A percentile compares a stretch with the other conserved stretches of the same genome.
phyloP scores from a whole-genome alignment of 2,888 invertebrate genomes.

The Cryptops parisi region DNA sequence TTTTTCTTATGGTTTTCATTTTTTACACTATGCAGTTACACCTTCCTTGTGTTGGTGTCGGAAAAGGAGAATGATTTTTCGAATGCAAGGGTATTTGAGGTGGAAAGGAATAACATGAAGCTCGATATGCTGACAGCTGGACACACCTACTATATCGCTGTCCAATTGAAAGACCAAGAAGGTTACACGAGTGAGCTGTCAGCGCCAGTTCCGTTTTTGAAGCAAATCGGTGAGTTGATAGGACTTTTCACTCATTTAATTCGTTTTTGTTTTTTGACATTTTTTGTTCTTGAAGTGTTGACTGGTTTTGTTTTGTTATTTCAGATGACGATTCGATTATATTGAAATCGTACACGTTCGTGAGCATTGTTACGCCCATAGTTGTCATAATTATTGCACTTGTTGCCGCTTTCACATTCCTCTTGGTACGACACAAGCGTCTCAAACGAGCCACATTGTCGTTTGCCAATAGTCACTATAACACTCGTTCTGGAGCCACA shows the following conservation, averaged over 20 bases:
- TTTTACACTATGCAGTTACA: slow-evolving; percentile 31
- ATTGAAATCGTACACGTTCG: slow-evolving; percentile 26
- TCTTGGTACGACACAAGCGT: slow-evolving; percentile 51
- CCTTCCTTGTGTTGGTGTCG: slow-evolving; percentile 51
- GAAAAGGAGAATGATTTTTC: slow-evolving; percentile 31
- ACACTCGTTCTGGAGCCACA: slow-evolving; percentile 70
- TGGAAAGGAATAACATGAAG: slow-evolving; percentile 17
- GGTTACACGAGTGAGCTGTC: slow-evolving; percentile 27
- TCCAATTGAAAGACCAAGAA: slow-evolving; percentile 25
- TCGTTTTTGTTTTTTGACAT: not conserved
- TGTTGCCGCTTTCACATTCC: slow-evolving; percentile 45
- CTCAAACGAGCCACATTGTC: slow-evolving; percentile 62
- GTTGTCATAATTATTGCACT: slow-evolving; percentile 41
- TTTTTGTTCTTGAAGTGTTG: too few relatives aligned
- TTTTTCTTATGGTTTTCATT: not conserved
- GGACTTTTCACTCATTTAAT: too few relatives aligned
- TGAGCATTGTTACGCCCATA: slow-evolving; percentile 41
- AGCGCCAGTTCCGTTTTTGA: slow-evolving; percentile 21
- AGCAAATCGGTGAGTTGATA: slow-evolving; percentile 19
- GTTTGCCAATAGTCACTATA: slow-evolving; percentile 71
- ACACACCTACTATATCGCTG: slow-evolving; percentile 25
- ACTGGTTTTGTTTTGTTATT: too few relatives aligned
- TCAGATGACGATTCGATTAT: slow-evolving; percentile 15
- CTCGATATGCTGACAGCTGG: slow-evolving; percentile 16
- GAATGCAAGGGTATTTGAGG: slow-evolving; percentile 17